Base-by-base conservation (phyloP, 2,888 invertebrate species). In the Gnatocerus cornutus region DNA sequence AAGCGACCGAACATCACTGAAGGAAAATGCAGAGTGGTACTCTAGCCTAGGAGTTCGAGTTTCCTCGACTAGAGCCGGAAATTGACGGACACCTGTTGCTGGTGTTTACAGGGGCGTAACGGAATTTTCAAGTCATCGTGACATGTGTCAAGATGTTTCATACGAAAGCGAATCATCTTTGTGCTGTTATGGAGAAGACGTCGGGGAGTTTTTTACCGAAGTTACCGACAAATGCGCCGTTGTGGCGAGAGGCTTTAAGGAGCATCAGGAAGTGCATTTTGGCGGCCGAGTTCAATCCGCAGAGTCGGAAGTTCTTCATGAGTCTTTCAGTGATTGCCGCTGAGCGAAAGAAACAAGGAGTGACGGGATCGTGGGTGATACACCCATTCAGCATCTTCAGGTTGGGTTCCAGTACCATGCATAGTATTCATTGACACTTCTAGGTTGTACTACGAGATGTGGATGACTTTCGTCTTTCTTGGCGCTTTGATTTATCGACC, bases 71-170 rank as follows among this genome's bases (percentile, higher is more conserved):
- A 74, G 71, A 74, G 72, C 68, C 74, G 74, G 73, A 70, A 70
- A 62, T 69, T 70, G 71, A 71, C 74, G 72, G 74, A 72, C 77
- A 77, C 77, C 77, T 77, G 77, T 76, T 75, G 73, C 56, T 52
- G 62, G 59, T 63, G 63, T 30, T 63, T 53, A 45, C 53, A 64
- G 55, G 53, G 64, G 64, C 64, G 64, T 53, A 53, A 53, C 64
- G 4, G n/a, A 3, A 29, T 59, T 59, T 46, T 27, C 16, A 13
- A 5, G 21, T 21, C 37, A 27, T 30, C 13, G 48, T 52, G n/a
- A 21, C 21, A 21, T 21, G 21, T 21, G 21, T 21, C 21, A 21
- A 21, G 21, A 21, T 21, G 21, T 1, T 21, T 21, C 1, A 21
- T 21, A 21, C 21, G 4, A 21, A 4, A 21, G 21, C 21, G 21